phyloP scores from a whole-genome alignment of 2,797 vertebrate species.

The Danio aesculapii region DNA sequence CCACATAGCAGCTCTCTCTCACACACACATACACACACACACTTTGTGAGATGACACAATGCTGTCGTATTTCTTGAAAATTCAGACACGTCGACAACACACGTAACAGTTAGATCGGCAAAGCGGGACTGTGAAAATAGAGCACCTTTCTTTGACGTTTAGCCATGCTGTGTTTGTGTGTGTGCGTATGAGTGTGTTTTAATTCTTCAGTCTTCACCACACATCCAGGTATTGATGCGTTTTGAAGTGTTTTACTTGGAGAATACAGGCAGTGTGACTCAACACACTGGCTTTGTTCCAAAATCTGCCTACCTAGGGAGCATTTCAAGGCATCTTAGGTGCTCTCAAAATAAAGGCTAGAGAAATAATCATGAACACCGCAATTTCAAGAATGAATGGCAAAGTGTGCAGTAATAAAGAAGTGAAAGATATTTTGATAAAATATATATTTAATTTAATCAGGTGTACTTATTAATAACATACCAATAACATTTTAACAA shows the following conservation, averaged over 20 bases:
- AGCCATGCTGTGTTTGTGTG: background rate
- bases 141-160: background rate
- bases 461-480: background rate
- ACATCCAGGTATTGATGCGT: background rate
- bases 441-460: background rate
- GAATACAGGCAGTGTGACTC: slow-evolving; percentile 6
- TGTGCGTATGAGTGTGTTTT: background rate
- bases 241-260: slow-evolving; percentile 11
- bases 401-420: background rate
- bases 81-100: background rate
- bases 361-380: background rate
- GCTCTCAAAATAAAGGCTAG: background rate
- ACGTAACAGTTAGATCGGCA: background rate
- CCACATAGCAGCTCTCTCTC: background rate
- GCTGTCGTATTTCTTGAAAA: slow-evolving; percentile 33
- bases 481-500: too few relatives aligned
- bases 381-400: background rate
- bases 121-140: background rate
- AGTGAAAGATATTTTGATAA: background rate
- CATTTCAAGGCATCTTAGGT: background rate
- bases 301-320: background rate
- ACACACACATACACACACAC: slow-evolving; percentile 12
- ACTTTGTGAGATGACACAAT: slow-evolving; percentile 9
- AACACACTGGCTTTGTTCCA: slow-evolving; percentile 9
- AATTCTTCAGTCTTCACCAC: background rate